These are phyloP conservation scores for Lomographa bimaculata DNA, from an alignment of 2,888 invertebrate genomes.

Conservation along the genomic window DNA sequence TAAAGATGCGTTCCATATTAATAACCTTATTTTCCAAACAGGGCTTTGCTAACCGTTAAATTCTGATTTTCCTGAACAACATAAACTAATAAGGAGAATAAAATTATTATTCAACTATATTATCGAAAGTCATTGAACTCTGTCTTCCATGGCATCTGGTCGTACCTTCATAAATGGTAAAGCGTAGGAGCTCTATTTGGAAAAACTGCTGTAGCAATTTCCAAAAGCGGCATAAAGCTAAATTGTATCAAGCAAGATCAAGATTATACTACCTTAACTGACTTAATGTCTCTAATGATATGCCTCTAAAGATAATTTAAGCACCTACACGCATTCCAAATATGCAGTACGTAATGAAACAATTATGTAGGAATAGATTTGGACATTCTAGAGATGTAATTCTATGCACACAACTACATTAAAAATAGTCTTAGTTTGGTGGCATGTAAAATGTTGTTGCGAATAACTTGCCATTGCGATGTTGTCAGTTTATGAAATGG, in stretches of 20 bases:
- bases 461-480: conserved; percentile 73
- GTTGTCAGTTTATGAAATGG: conserved; percentile 14
- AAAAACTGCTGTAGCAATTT: conserved; percentile 34
- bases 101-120: conserved; percentile 24
- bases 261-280: conserved; percentile 29
- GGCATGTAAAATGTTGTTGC: conserved; percentile 57
- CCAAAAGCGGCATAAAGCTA: conserved; percentile 29
- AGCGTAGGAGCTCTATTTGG: conserved; percentile 48
- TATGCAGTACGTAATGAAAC: conserved; percentile 16
- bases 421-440: conserved; percentile 38
- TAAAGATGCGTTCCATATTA: conserved; percentile 10
- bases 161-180: conserved; percentile 43
- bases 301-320: conserved; percentile 10
- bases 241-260: conserved; percentile 37
- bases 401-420: conserved; percentile 5
- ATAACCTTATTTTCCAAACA: conserved; percentile 11
- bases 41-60: conserved; percentile 33
- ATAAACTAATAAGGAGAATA: conserved; percentile 22
- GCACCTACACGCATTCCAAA: conserved; percentile 11
- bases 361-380: conserved; percentile 18
- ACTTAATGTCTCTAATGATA: conserved; percentile 18
- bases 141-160: conserved; percentile 40
- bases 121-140: conserved; percentile 54
- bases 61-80: conserved; percentile 25
- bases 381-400: conserved; percentile 11